Percentiles rank a stretch among this genome's conserved stretches.
Evolutionary conservation across 2,888 invertebrate genomes (phyloP).

Genomic region (Ophraella communa): DNA sequence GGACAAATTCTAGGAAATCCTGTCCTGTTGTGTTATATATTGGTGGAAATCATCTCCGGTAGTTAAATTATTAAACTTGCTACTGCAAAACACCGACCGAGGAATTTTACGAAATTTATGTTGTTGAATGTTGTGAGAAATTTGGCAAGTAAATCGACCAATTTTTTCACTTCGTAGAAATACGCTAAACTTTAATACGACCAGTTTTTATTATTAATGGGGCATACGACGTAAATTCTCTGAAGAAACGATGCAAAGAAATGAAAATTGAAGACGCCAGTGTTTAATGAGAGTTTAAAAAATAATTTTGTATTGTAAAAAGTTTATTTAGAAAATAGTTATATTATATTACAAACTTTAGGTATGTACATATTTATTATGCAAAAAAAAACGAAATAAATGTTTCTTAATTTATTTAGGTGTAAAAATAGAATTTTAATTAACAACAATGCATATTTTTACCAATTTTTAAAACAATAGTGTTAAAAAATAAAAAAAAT

Average conservation of each 20-base stretch:
- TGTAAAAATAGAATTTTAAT: no score
- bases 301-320: no score
- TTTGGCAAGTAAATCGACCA: constrained; percentile 17
- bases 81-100: constrained; percentile 16
- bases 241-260: background rate
- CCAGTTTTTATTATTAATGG: constrained; percentile 11
- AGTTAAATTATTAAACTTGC: constrained; percentile 28
- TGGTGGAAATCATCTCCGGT: background rate
- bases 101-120: constrained; percentile 13
- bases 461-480: no score
- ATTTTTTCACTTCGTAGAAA: constrained; percentile 19
- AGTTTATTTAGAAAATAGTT: no score
- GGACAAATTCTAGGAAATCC: background rate
- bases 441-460: no score
- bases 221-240: background rate
- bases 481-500: no score
- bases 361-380: no score
- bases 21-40: background rate
- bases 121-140: constrained; percentile 19
- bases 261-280: background rate
- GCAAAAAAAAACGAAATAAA: no score
- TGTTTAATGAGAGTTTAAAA: no score
- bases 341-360: no score
- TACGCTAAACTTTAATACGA: constrained; percentile 11
- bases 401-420: no score